Percentiles rank a stretch among this genome's conserved stretches.
phyloP scores from a whole-genome alignment of 2,888 invertebrate genomes.

The Rapana venosa region DNA sequence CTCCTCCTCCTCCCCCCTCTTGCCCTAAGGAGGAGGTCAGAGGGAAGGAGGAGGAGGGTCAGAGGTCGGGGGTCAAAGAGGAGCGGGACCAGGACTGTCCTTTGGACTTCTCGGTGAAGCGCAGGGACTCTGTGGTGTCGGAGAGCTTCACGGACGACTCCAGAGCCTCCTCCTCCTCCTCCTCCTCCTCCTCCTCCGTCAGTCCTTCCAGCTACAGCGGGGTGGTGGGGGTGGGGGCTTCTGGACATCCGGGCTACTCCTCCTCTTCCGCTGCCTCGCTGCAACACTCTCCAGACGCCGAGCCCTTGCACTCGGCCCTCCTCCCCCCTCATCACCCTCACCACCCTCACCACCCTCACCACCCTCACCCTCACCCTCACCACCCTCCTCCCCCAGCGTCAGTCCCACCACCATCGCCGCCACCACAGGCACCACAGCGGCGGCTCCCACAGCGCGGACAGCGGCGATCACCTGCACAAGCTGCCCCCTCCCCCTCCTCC shows the following conservation, averaged over 20 bases:
- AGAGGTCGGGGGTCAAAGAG: neutral
- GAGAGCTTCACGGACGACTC: slow-evolving; percentile 52
- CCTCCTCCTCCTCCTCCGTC: slow-evolving; percentile 44
- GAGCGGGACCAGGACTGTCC: slow-evolving; percentile 48
- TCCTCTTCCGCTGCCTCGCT: neutral
- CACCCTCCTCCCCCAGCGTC: too few relatives aligned
- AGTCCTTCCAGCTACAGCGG: slow-evolving; percentile 38
- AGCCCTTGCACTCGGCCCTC: neutral
- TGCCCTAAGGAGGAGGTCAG: neutral
- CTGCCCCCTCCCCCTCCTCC: too few relatives aligned
- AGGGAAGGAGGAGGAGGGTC: neutral
- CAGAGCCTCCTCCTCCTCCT: slow-evolving; percentile 44
- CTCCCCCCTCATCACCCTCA: neutral
- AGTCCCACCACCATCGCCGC: neutral
- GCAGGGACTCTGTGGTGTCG: slow-evolving; percentile 48
- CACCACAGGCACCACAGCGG: neutral
- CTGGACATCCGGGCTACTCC: neutral
- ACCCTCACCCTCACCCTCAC: neutral
- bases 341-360: neutral
- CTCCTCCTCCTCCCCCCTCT: neutral
- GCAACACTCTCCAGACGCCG: slow-evolving; percentile 20
- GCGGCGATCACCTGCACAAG: neutral
- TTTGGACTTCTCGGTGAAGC: slow-evolving; percentile 50
- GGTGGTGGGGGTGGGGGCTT: neutral
- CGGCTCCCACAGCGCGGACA: neutral